Base-by-base conservation (phyloP, 1,140 invertebrate species). In the Aphelenchoides fujianensis region DNA sequence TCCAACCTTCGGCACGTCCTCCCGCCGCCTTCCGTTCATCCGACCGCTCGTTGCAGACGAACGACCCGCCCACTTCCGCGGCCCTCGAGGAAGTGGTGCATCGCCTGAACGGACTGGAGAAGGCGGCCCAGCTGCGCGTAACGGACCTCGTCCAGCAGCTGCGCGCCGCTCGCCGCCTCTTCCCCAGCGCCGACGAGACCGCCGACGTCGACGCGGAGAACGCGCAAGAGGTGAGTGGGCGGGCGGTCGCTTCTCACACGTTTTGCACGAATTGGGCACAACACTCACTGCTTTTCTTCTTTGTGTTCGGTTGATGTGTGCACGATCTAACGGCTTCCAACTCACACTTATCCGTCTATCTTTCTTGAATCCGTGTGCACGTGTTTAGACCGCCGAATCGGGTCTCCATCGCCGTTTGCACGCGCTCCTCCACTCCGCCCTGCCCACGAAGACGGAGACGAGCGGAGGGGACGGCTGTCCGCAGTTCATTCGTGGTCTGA, bases 1-100 rank as follows among this genome's bases (percentile, higher is more conserved):
- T 31, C 27, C 57, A 61, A 61, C 57, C 57, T n/a, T 27, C 36
- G 57, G 57, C 36, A 27, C 28, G 57, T 2, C 36, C 36, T 61
- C 23, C n/a, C n/a, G n/a, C n/a, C n/a, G n/a, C n/a, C n/a, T n/a
- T n/a, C n/a, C n/a, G n/a, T n/a, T n/a, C n/a, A n/a, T n/a, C n/a
- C n/a, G n/a, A n/a, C n/a, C n/a, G n/a, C n/a, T n/a, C 23, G 41
- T 48, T 48, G 41, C 12, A 16, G 23, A 48, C 41, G 41, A 48
- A 59, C 19, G 55, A 59, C 28, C 19, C 34, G 55, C 5, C 55
- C 12, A 59, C 5, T 59, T 59, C 27, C n/a, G 7, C 5, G 5
- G 12, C 5, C 28, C 55, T 59, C 34, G 5, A 32, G 27, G 12
- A 32, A 27, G 5, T 59, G 34, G 55, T 59, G 12, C 27, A 23